phyloP scores from a whole-genome alignment of 2,797 vertebrate species.

The Gymnoscopelus braueri region DNA sequence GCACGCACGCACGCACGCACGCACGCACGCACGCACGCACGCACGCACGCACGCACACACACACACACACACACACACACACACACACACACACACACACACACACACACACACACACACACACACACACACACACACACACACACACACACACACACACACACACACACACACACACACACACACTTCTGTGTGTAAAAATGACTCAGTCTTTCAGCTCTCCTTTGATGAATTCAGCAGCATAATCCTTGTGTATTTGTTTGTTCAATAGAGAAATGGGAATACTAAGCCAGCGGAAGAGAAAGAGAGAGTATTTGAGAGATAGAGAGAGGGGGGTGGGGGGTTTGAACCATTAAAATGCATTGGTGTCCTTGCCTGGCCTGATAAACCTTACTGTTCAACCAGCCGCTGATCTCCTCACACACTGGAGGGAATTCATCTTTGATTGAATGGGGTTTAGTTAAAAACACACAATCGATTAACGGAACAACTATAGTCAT shows the following conservation, averaged over 20 bases:
- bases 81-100: conserved; percentile 12
- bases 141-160: conserved; percentile 5
- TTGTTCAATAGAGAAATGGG: conserved; percentile 51
- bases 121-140: conserved; percentile 9
- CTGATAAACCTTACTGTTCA: conserved; percentile 53
- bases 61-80: conserved; percentile 3
- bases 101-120: conserved; percentile 7
- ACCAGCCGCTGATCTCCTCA: conserved; percentile 60
- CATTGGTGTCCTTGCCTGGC: conserved; percentile 66
- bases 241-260: conserved; percentile 55
- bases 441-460: neutral
- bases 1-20: too few relatives aligned
- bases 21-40: too few relatives aligned
- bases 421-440: conserved; percentile 28
- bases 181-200: conserved; percentile 32
- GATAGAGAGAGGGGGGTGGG: neutral
- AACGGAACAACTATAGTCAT: too few relatives aligned
- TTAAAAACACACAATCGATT: neutral
- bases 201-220: conserved; percentile 47
- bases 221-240: conserved; percentile 60
- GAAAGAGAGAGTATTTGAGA: neutral
- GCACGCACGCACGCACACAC: conserved; percentile 11
- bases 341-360: conserved; percentile 50
- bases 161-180: conserved; percentile 9
- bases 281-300: conserved; percentile 31